Evolutionary conservation across 2,888 invertebrate species (phyloP).

Genomic region (Dendrolimus pini): DNA sequence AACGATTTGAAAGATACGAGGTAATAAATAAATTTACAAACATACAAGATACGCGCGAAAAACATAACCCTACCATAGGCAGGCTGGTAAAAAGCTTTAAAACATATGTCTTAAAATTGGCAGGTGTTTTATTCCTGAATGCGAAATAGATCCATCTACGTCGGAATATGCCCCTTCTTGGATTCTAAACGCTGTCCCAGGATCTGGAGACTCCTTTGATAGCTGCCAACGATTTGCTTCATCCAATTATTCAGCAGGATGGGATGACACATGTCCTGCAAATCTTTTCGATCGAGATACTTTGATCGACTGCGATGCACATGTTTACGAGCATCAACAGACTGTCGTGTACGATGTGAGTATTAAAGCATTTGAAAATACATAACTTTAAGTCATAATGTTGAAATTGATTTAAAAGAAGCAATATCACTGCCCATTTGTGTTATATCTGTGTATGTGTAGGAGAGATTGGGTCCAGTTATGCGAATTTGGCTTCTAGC

Average conservation of each 20-base stretch:
- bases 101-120: too few species aligned
- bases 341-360: constrained; percentile 59
- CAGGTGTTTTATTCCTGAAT: constrained; percentile 47
- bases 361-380: constrained; percentile 4
- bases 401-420: too few species aligned
- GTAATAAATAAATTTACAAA: too few species aligned
- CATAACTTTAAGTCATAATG: too few species aligned
- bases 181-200: constrained; percentile 62
- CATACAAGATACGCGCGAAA: too few species aligned
- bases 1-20: too few species aligned
- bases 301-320: constrained; percentile 32
- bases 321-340: constrained; percentile 46
- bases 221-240: constrained; percentile 60
- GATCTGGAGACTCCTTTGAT: constrained; percentile 34
- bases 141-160: constrained; percentile 24
- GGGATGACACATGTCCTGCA: constrained; percentile 32
- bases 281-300: constrained; percentile 33
- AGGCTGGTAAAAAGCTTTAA: too few species aligned
- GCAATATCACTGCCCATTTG: too few species aligned
- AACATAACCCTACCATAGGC: too few species aligned
- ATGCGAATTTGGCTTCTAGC: too few species aligned
- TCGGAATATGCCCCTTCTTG: constrained; percentile 50
- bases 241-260: constrained; percentile 6
- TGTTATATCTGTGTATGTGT: too few species aligned
- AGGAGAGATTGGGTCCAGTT: too few species aligned